These are phyloP conservation scores for Leontopithecus rosalia DNA, from an alignment of 2,797 vertebrate species.

Conservation along the genomic window DNA sequence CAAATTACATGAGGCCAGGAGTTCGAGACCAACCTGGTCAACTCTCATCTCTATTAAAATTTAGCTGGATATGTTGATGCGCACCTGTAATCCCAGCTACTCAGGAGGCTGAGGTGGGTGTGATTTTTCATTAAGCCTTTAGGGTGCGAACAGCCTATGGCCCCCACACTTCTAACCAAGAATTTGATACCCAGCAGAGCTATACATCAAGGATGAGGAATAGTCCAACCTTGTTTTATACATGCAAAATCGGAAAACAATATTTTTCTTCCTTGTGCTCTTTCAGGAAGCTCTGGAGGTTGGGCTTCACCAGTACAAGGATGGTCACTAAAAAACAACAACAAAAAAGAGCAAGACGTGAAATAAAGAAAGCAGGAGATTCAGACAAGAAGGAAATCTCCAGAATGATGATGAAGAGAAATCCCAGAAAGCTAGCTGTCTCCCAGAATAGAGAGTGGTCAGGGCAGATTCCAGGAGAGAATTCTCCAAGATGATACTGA, in stretches of 20 bases:
- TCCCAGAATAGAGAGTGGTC: background rate
- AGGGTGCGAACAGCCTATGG: background rate
- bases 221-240: background rate
- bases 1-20: background rate
- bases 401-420: background rate
- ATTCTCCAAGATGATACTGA: background rate
- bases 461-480: background rate
- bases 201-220: background rate
- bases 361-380: background rate
- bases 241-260: background rate
- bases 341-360: background rate
- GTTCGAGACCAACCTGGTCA: background rate
- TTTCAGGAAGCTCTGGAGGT: background rate
- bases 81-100: background rate
- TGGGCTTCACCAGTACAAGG: background rate
- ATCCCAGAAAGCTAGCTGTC: background rate
- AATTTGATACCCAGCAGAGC: background rate
- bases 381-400: background rate
- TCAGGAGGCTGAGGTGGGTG: background rate
- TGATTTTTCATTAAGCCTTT: background rate
- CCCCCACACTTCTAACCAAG: background rate
- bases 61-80: background rate
- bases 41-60: background rate
- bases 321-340: background rate
- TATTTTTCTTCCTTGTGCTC: background rate